Conservation (phyloP, 2,888 invertebrate genomes). For the Chelonus formosanus region DNA sequence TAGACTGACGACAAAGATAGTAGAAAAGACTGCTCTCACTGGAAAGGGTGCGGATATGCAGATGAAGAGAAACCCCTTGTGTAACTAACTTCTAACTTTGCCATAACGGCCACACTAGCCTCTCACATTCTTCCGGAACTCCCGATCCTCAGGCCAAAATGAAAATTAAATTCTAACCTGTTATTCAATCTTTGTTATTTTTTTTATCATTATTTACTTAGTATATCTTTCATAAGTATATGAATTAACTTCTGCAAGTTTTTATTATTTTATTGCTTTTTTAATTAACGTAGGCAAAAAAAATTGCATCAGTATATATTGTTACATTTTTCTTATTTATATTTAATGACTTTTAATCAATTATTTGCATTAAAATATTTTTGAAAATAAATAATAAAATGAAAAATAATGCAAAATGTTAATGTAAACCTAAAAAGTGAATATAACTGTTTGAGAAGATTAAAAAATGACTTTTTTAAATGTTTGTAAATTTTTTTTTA, state of each 20-base stretch:
- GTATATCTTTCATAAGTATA: conserved; percentile 24
- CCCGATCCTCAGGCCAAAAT: conserved; percentile 24
- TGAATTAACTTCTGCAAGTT: not conserved
- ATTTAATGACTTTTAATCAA: not conserved
- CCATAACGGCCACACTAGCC: conserved; percentile 48
- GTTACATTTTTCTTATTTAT: no score
- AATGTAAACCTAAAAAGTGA: no score
- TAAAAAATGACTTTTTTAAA: no score
- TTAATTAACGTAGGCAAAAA: no score
- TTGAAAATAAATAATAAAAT: no score
- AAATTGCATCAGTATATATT: no score
- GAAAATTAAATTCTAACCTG: conserved; percentile 42
- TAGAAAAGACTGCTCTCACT: conserved; percentile 8
- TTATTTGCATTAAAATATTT: not conserved
- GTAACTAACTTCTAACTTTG: conserved; percentile 64
- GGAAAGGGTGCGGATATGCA: conserved; percentile 56
- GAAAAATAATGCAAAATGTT: no score
- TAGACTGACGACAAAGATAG: conserved; percentile 17
- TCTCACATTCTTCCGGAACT: conserved; percentile 21
- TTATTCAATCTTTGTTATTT: not conserved
- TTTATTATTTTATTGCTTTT: no score
- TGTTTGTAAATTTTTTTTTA: no score
- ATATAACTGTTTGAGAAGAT: no score
- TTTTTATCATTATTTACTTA: not conserved
- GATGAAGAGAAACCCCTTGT: conserved; percentile 59